Percentiles rank a stretch among this genome's conserved stretches.
These are phyloP conservation scores for Helarctos malayanus DNA, from an alignment of 2,797 vertebrate genomes.

Conservation along the genomic window DNA sequence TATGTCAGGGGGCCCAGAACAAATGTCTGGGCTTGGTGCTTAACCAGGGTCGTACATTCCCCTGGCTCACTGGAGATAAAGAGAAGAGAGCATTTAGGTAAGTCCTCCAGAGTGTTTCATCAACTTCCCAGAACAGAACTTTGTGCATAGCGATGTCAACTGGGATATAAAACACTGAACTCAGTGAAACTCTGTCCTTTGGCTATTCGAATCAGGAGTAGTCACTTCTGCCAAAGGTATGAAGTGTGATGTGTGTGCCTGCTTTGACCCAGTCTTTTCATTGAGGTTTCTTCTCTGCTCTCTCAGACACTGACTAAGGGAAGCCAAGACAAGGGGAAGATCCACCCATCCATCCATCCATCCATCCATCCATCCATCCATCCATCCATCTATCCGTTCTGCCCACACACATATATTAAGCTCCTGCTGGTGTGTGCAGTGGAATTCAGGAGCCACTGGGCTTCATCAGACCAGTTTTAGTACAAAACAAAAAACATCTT, in stretches of 20 bases:
- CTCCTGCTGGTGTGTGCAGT: background rate
- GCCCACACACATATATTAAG: background rate
- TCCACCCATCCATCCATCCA: background rate
- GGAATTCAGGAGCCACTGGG: background rate
- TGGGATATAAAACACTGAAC: background rate
- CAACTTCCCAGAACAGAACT: background rate
- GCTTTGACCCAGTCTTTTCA: background rate
- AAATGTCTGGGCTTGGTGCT: background rate
- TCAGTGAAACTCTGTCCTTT: background rate
- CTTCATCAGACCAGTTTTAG: background rate
- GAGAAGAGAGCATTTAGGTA: background rate
- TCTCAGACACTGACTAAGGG: background rate
- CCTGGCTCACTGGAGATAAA: background rate
- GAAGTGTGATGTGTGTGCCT: background rate
- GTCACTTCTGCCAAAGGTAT: background rate
- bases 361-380: background rate
- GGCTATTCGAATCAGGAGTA: background rate
- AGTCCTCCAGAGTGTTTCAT: background rate
- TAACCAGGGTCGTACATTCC: background rate
- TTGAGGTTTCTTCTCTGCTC: background rate
- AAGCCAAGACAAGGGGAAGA: background rate
- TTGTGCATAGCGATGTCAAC: background rate
- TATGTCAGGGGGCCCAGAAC: background rate
- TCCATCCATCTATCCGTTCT: background rate
- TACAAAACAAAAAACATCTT: conserved; percentile 20